These are phyloP conservation scores for Myrmecophaga tridactyla DNA, from an alignment of 2,113 vertebrate genomes.

Conservation along the genomic window DNA sequence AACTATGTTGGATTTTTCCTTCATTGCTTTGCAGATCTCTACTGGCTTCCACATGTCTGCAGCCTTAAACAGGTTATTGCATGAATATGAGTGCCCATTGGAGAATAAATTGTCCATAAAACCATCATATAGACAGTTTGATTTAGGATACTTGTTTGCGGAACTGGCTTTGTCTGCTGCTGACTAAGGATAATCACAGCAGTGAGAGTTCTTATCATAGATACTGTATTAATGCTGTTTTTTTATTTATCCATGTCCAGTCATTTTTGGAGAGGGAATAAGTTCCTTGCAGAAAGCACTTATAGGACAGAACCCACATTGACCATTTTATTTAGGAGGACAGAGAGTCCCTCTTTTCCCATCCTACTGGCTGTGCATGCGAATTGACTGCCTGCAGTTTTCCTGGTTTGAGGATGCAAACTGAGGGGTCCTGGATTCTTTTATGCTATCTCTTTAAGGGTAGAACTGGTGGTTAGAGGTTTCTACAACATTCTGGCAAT, in stretches of 20 bases:
- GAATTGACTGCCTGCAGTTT: neutral
- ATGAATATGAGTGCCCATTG: neutral
- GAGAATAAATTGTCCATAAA: neutral
- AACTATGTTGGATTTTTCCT: constrained; percentile 6
- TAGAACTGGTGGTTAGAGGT: neutral
- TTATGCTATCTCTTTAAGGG: neutral
- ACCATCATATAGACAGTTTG: neutral
- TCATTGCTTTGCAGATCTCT: neutral
- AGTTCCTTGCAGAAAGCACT: neutral
- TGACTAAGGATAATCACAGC: neutral
- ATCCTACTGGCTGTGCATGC: neutral
- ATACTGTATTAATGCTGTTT: neutral
- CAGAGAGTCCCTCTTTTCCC: neutral
- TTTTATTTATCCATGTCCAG: neutral
- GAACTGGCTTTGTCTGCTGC: neutral
- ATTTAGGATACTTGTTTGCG: neutral
- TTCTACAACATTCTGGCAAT: constrained; percentile 1
- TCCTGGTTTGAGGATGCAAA: neutral
- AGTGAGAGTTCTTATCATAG: neutral
- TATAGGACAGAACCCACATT: neutral
- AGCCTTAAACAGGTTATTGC: constrained; percentile 49
- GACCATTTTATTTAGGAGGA: neutral
- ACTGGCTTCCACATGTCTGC: constrained; percentile 43
- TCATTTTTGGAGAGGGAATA: neutral
- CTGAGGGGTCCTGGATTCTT: neutral